These are phyloP conservation scores for Phengaris arion DNA, from an alignment of 2,888 invertebrate species.

Conservation along the genomic window DNA sequence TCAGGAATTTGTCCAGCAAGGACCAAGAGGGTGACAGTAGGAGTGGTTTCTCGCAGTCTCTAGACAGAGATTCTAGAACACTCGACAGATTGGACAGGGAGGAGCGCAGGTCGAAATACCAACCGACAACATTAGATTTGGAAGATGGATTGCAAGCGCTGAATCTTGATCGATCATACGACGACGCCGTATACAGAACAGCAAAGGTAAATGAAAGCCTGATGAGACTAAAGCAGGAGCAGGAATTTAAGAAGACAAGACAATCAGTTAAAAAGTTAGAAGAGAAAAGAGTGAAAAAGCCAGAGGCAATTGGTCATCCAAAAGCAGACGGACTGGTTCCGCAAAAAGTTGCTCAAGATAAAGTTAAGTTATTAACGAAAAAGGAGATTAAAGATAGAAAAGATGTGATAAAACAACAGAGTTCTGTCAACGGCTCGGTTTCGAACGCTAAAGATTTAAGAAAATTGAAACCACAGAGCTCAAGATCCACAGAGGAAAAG, in stretches of 20 bases:
- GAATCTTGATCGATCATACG: slow-evolving; percentile 68
- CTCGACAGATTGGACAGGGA: slow-evolving; percentile 68
- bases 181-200: slow-evolving; percentile 67
- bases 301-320: slow-evolving; percentile 65
- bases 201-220: slow-evolving; percentile 76
- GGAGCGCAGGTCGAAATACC: slow-evolving; percentile 68
- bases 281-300: slow-evolving; percentile 55
- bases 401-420: slow-evolving; percentile 66
- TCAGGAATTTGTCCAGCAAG: slow-evolving; percentile 86
- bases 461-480: slow-evolving; percentile 57
- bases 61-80: slow-evolving; percentile 70
- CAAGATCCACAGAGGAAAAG: slow-evolving; percentile 58
- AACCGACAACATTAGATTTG: slow-evolving; percentile 74
- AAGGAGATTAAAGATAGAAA: slow-evolving; percentile 68
- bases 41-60: slow-evolving; percentile 80
- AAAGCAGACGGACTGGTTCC: slow-evolving; percentile 61
- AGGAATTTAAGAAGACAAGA: slow-evolving; percentile 61
- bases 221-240: slow-evolving; percentile 67
- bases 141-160: slow-evolving; percentile 79
- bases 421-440: slow-evolving; percentile 53
- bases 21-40: slow-evolving; percentile 84
- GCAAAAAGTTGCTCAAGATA: slow-evolving; percentile 64
- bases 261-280: slow-evolving; percentile 58
- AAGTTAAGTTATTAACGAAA: slow-evolving; percentile 64
- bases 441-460: slow-evolving; percentile 55